Evolutionary conservation across 2,797 vertebrate species (phyloP).

Genomic region (Chelon labrosus): DNA sequence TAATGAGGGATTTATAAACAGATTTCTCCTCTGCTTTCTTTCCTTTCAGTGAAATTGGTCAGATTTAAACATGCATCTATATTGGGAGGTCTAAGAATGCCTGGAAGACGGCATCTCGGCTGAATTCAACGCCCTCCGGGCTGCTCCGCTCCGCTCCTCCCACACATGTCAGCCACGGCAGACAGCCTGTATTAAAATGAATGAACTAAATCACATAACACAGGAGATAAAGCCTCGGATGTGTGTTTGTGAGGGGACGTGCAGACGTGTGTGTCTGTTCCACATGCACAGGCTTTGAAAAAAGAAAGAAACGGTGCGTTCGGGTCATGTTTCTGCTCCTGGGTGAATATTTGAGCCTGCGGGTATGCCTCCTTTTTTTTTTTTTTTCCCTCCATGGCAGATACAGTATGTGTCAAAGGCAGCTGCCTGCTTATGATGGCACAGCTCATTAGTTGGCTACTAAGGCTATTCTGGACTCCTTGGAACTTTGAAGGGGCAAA

Average conservation of each 20-base stretch:
- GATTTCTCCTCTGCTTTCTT: slow-evolving; percentile 25
- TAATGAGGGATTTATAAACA: slow-evolving; percentile 31
- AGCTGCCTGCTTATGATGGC: slow-evolving; percentile 63
- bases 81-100: slow-evolving; percentile 11
- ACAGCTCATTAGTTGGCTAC: slow-evolving; percentile 71
- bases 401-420: slow-evolving; percentile 62
- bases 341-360: neutral
- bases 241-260: neutral
- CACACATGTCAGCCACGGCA: slow-evolving; percentile 39
- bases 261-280: neutral
- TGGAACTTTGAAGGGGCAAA: slow-evolving; percentile 51
- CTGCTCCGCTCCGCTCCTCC: slow-evolving; percentile 27
- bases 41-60: slow-evolving; percentile 14
- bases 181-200: slow-evolving; percentile 48
- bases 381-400: neutral
- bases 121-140: slow-evolving; percentile 39
- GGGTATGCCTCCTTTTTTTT: neutral
- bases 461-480: slow-evolving; percentile 61
- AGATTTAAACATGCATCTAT: slow-evolving; percentile 25
- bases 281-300: neutral
- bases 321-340: neutral
- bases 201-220: slow-evolving; percentile 56
- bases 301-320: neutral
- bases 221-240: slow-evolving; percentile 51
- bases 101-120: slow-evolving; percentile 14